Base-by-base conservation (phyloP, 2,888 invertebrate species). In the Tineola bisselliella region DNA sequence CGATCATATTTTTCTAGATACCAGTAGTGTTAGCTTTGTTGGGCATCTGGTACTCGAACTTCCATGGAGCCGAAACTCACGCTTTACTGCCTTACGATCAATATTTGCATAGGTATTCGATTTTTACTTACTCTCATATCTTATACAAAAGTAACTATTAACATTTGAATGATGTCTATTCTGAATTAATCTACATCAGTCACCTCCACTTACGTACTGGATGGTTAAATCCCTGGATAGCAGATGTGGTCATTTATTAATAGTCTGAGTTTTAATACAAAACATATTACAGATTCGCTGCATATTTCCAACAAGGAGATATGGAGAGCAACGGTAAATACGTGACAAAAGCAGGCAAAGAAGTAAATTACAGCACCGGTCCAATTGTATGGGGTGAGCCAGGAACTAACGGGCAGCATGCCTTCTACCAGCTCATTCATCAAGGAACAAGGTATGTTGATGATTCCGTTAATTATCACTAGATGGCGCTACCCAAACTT, bases 321-420 rank as follows among this genome's bases (percentile, higher is more conserved):
- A 99, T 99, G 99, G 99, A 99, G 82, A 97, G 97, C 66, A 99
- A 99, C 81, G 99, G 99, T 64, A 99, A 99, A 86, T 94, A 93
- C 71, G 94, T 95, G 30, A 94, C 94, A 0, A 90, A 93, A 33
- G 84, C 89, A 12, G 93, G 94, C 0, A 77, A 89, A 62, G 81
- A 77, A 64, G 89, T 79, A 8, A 77, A 88, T 67, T 92, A 91
- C 75, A 77, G 77, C 61, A 92, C 92, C 0, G 92, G 96, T 0
- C 95, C 96, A 61, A 93, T 96, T 64, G 93, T 95, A 61, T 98
- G 97, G 97, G 99, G 99, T 61, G 99, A 99, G 82, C 98, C 99
- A 0, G 99, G 99, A 17, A 99, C 99, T 48, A 99, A 99, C 80
- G 99, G 99, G 0, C 99, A 99, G 73, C 99, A 99, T 86, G 99